These are phyloP conservation scores for Psylliodes chrysocephalus DNA, from an alignment of 2,888 invertebrate species.

Conservation along the genomic window DNA sequence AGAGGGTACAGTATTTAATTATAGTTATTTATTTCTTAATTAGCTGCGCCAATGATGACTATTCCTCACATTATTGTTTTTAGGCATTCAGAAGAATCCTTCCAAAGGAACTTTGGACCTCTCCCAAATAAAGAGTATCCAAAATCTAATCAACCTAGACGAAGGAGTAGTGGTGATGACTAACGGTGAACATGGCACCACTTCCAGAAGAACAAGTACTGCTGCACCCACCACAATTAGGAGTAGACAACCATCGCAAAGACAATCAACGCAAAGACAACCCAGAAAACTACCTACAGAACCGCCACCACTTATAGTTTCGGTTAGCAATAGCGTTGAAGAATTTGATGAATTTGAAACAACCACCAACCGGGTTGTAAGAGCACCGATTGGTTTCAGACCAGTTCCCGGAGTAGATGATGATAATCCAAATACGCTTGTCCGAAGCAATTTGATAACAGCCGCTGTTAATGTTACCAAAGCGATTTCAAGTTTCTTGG, in stretches of 20 bases:
- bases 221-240: conserved; percentile 40
- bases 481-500: conserved; percentile 81
- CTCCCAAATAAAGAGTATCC: conserved; percentile 55
- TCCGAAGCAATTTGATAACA: conserved; percentile 70
- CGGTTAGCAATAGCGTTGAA: conserved; percentile 47
- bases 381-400: conserved; percentile 58
- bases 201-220: conserved; percentile 40
- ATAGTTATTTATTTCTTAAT: neutral
- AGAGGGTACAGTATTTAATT: conserved; percentile 44
- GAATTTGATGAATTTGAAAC: conserved; percentile 42
- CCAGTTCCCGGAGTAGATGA: conserved; percentile 60
- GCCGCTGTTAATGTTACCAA: conserved; percentile 82
- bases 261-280: conserved; percentile 37
- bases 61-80: neutral
- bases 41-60: neutral
- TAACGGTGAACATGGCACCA: conserved; percentile 51
- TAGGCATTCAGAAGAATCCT: conserved; percentile 58
- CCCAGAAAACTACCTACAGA: conserved; percentile 46
- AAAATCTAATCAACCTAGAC: conserved; percentile 52
- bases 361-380: conserved; percentile 41
- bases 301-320: conserved; percentile 34
- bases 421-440: conserved; percentile 54
- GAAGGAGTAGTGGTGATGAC: conserved; percentile 50
- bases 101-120: conserved; percentile 56
- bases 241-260: conserved; percentile 28